Percentiles rank a stretch among this genome's conserved stretches.
phyloP scores from a whole-genome alignment of 1,140 invertebrate species.

The Phymorhynchus buccinoides region DNA sequence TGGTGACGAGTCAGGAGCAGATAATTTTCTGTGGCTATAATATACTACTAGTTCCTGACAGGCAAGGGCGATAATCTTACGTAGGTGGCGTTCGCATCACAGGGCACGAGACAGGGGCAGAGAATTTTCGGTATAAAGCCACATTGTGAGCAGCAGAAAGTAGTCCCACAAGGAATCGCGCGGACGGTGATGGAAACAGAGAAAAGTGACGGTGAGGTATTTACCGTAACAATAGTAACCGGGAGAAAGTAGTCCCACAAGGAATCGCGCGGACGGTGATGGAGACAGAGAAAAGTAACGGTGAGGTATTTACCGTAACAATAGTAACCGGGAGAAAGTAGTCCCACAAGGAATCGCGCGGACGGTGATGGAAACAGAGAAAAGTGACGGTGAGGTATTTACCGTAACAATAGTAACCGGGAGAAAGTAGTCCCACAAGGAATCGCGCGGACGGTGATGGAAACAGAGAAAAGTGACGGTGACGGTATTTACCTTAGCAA shows the following conservation, averaged over 20 bases:
- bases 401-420: background rate
- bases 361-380: slow-evolving; percentile 35
- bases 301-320: slow-evolving; percentile 35
- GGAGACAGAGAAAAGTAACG: slow-evolving; percentile 40
- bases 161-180: slow-evolving; percentile 36
- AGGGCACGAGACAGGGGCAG: too few relatives aligned
- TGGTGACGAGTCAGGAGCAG: too few relatives aligned
- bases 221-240: background rate
- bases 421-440: slow-evolving; percentile 35
- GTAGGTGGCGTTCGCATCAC: too few relatives aligned
- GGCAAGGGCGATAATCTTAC: too few relatives aligned
- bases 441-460: slow-evolving; percentile 25
- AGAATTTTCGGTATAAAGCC: too few relatives aligned
- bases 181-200: slow-evolving; percentile 33
- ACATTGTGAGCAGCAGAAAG: background rate
- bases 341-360: slow-evolving; percentile 33
- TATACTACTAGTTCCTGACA: too few relatives aligned
- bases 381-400: slow-evolving; percentile 45
- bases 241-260: slow-evolving; percentile 40
- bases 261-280: slow-evolving; percentile 25
- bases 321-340: background rate
- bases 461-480: slow-evolving; percentile 43
- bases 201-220: slow-evolving; percentile 46
- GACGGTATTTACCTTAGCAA: slow-evolving; percentile 29
- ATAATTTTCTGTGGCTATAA: too few relatives aligned